A percentile compares a stretch with the other conserved stretches of the same genome.
phyloP scores from a whole-genome alignment of 2,888 invertebrate genomes.

The Polydrusus cervinus region DNA sequence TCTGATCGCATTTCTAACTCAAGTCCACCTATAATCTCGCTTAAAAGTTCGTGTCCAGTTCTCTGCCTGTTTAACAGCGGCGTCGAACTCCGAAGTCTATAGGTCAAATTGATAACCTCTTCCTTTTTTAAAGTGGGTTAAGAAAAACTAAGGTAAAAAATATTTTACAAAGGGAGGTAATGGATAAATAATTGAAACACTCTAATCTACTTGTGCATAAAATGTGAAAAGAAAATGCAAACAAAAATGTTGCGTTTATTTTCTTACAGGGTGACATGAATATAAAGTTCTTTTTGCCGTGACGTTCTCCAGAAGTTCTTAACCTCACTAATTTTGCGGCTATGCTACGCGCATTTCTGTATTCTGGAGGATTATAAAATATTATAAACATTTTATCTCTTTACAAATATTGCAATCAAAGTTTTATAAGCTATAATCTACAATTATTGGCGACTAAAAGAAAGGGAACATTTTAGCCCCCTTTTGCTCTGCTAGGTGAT shows the following conservation, averaged over 20 bases:
- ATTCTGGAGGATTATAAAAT: constrained; percentile 52
- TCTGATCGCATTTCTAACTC: too few species aligned
- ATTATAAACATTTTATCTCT: neutral
- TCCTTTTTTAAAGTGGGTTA: too few species aligned
- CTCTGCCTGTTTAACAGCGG: too few species aligned
- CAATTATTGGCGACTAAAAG: too few species aligned
- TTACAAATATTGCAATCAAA: neutral
- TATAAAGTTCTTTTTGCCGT: constrained; percentile 69
- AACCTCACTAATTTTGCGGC: constrained; percentile 67
- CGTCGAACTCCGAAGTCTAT: too few species aligned
- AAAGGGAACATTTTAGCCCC: too few species aligned
- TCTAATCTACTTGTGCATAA: constrained; percentile 59
- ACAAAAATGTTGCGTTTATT: constrained; percentile 9
- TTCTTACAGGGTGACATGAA: constrained; percentile 69
- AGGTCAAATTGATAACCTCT: too few species aligned
- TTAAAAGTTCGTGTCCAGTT: too few species aligned
- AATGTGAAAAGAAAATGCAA: constrained; percentile 41
- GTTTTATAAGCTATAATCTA: too few species aligned
- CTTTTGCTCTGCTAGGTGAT: too few species aligned
- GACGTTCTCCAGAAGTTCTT: constrained; percentile 67
- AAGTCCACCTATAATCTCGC: too few species aligned
- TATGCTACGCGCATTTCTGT: constrained; percentile 64
- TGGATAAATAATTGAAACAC: constrained; percentile 11
- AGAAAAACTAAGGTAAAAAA: too few species aligned
- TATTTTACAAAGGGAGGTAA: neutral